Percentiles rank a stretch among this genome's conserved stretches.
Conservation (phyloP, 1,140 invertebrate species). For the Macrocentrus cingulum region DNA sequence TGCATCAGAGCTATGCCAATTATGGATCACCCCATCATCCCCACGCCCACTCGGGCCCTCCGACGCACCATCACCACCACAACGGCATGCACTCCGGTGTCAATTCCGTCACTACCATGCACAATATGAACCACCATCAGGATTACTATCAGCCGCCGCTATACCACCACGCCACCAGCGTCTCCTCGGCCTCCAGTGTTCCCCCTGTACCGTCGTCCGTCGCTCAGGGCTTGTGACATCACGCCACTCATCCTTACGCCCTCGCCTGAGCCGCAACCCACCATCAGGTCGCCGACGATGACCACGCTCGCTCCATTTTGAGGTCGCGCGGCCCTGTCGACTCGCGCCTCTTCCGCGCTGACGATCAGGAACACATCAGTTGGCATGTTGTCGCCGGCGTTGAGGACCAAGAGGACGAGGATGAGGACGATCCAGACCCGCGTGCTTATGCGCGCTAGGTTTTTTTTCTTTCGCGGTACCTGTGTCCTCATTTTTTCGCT, state of each 20-base stretch:
- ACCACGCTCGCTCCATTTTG: background rate
- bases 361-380: conserved; percentile 18
- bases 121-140: conserved; percentile 67
- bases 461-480: too few species aligned
- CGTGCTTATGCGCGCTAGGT: conserved; percentile 25
- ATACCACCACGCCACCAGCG: conserved; percentile 70
- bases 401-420: conserved; percentile 39
- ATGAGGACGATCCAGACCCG: conserved; percentile 40
- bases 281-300: conserved; percentile 31
- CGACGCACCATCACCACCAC: conserved; percentile 52
- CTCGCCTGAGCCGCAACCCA: conserved; percentile 63
- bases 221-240: conserved; percentile 72
- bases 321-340: conserved; percentile 12
- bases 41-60: conserved; percentile 43
- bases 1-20: conserved; percentile 57
- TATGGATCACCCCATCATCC: conserved; percentile 50
- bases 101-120: conserved; percentile 65
- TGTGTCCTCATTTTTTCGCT: too few species aligned
- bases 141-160: conserved; percentile 79
- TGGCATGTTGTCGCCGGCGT: conserved; percentile 42
- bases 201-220: conserved; percentile 58
- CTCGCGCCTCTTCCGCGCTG: conserved; percentile 12
- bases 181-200: conserved; percentile 57
- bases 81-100: conserved; percentile 64
- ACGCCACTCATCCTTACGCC: conserved; percentile 64